Percentiles rank a stretch among this genome's conserved stretches.
These are phyloP conservation scores for Siniperca undulata DNA, from an alignment of 2,797 vertebrate species.

Conservation along the genomic window DNA sequence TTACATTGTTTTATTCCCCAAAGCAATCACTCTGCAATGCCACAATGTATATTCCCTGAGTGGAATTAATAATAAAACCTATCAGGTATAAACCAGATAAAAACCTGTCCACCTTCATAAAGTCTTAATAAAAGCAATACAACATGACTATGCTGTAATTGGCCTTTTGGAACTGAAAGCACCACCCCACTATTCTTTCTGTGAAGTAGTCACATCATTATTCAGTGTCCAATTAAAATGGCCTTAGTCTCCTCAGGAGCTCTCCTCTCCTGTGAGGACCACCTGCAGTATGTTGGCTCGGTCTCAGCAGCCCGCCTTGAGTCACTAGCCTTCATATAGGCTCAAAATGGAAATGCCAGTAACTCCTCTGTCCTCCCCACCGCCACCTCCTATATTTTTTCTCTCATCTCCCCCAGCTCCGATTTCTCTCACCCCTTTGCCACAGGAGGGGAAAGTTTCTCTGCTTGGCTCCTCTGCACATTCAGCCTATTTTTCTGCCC, in stretches of 20 bases:
- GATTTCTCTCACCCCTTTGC: slow-evolving; percentile 44
- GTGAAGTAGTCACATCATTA: slow-evolving; percentile 74
- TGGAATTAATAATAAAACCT: not conserved
- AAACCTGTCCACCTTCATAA: slow-evolving; percentile 37
- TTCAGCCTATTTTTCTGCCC: slow-evolving; percentile 63
- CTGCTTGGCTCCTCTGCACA: slow-evolving; percentile 55
- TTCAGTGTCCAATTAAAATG: slow-evolving; percentile 83
- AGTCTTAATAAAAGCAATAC: slow-evolving; percentile 52
- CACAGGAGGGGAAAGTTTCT: slow-evolving; percentile 51
- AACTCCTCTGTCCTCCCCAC: slow-evolving; percentile 47
- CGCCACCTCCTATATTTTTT: slow-evolving; percentile 30
- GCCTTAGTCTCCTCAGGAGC: slow-evolving; percentile 67
- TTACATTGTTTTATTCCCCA: not conserved
- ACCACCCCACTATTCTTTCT: slow-evolving; percentile 50
- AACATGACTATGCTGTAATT: slow-evolving; percentile 65
- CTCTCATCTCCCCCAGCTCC: slow-evolving; percentile 28
- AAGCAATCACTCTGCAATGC: not conserved
- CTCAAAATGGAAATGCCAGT: slow-evolving; percentile 73
- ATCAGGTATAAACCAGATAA: slow-evolving; percentile 6
- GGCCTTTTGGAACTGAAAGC: slow-evolving; percentile 65
- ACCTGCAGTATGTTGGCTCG: slow-evolving; percentile 67
- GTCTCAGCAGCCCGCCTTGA: slow-evolving; percentile 63
- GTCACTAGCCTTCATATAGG: slow-evolving; percentile 72
- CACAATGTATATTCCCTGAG: not conserved
- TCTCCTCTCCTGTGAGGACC: slow-evolving; percentile 69